These are phyloP conservation scores for Ameiurus melas DNA, from an alignment of 2,113 vertebrate genomes.

Conservation along the genomic window DNA sequence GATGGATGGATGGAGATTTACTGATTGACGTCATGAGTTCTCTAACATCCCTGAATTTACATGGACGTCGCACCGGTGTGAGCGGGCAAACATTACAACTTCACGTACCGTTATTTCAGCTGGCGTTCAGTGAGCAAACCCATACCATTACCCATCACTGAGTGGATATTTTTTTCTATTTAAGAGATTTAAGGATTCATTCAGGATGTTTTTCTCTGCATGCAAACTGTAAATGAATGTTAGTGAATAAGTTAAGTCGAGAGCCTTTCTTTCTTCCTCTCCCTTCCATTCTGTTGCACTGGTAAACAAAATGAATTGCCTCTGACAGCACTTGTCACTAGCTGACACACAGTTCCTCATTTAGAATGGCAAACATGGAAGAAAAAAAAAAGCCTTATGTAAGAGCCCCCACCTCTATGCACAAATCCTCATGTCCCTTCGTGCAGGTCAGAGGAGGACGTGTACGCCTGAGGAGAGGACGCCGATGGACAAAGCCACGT, in stretches of 20 bases:
- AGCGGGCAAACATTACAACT: not conserved
- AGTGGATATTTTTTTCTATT: not conserved
- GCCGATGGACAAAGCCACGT: slow-evolving; percentile 29
- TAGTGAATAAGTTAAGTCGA: not conserved
- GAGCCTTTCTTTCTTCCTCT: not conserved
- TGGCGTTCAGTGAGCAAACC: not conserved
- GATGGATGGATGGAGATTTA: no score
- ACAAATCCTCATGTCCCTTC: slow-evolving; percentile 56
- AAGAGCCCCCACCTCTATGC: slow-evolving; percentile 57
- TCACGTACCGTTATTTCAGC: not conserved
- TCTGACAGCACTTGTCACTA: slow-evolving; percentile 44
- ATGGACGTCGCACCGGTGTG: no score
- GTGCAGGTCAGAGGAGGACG: slow-evolving; percentile 70
- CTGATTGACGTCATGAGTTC: no score
- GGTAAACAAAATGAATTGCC: slow-evolving; percentile 47
- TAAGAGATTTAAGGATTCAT: not conserved
- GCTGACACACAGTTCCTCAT: slow-evolving; percentile 31
- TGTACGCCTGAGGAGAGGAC: slow-evolving; percentile 24
- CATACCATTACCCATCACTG: not conserved
- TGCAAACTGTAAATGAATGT: not conserved
- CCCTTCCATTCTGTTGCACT: slow-evolving; percentile 7
- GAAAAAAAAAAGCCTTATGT: slow-evolving; percentile 59
- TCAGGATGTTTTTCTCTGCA: not conserved
- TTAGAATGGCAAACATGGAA: slow-evolving; percentile 59
- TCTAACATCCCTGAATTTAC: no score